Percentiles rank a stretch among this genome's conserved stretches.
Conservation (phyloP, 1,140 invertebrate genomes). For the Drosophila sp. region DNA sequence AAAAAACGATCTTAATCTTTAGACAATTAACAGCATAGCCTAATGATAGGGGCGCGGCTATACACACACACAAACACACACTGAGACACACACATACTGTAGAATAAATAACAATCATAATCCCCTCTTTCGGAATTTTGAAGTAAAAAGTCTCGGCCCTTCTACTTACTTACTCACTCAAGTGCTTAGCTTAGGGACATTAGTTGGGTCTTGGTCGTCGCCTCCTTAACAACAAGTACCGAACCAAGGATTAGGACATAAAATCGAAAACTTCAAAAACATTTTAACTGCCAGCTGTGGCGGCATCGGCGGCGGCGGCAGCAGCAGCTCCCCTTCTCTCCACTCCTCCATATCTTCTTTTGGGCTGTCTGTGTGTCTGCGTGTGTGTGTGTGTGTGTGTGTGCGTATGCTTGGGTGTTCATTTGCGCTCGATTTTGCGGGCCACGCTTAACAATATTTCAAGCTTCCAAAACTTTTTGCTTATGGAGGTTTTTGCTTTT, state of each 20-base stretch:
- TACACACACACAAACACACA: slow-evolving; percentile 4
- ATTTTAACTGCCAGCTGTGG: slow-evolving; percentile 64
- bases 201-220: slow-evolving; percentile 9
- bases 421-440: slow-evolving; percentile 52
- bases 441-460: slow-evolving; percentile 73
- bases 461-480: slow-evolving; percentile 70
- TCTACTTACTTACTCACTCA: slow-evolving; percentile 31
- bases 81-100: slow-evolving; percentile 15
- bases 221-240: slow-evolving; percentile 39
- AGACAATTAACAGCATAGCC: slow-evolving; percentile 58
- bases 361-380: background rate
- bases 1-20: slow-evolving; percentile 71
- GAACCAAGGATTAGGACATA: slow-evolving; percentile 49
- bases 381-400: background rate
- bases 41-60: slow-evolving; percentile 66
- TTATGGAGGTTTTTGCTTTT: slow-evolving; percentile 38
- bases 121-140: slow-evolving; percentile 48
- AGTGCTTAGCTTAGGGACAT: slow-evolving; percentile 22
- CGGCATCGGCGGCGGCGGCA: background rate
- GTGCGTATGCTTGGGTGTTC: slow-evolving; percentile 32
- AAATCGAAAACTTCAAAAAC: slow-evolving; percentile 61
- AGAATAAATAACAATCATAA: slow-evolving; percentile 61
- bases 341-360: background rate
- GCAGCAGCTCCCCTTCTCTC: slow-evolving; percentile 11
- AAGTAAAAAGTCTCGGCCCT: slow-evolving; percentile 19